Evolutionary conservation across 2,888 invertebrate species (phyloP).

Genomic region (Brenthis ino): DNA sequence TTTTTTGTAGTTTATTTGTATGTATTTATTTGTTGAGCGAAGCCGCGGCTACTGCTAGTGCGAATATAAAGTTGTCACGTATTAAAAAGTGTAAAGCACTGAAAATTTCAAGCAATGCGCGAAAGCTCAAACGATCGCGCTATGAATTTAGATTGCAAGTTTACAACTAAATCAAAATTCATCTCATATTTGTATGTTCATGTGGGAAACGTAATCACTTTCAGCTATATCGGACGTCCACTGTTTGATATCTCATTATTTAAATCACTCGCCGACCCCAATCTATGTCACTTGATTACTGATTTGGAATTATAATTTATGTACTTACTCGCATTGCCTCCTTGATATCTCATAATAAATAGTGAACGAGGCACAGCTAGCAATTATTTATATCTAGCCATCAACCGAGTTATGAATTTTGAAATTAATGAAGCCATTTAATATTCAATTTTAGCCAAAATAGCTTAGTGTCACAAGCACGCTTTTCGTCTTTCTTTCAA

Average conservation of each 20-base stretch:
- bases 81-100: conserved; percentile 18
- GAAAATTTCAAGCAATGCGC: conserved; percentile 1
- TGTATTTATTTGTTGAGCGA: too few relatives aligned
- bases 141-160: conserved; percentile 78
- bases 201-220: conserved; percentile 36
- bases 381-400: conserved; percentile 6
- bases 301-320: conserved; percentile 25
- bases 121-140: conserved; percentile 36
- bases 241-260: conserved; percentile 31
- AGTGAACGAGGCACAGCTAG: not conserved
- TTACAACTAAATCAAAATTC: conserved; percentile 73
- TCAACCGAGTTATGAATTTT: conserved; percentile 1
- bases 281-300: conserved; percentile 21
- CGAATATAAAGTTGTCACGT: conserved; percentile 9
- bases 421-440: not conserved
- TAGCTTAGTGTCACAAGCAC: too few relatives aligned
- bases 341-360: conserved; percentile 15
- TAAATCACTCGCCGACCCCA: conserved; percentile 23
- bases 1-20: too few relatives aligned
- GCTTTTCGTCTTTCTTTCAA: too few relatives aligned
- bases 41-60: too few relatives aligned
- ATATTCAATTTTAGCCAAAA: not conserved
- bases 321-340: conserved; percentile 5
- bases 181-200: conserved; percentile 36
- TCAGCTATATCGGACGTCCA: conserved; percentile 32